phyloP scores from a whole-genome alignment of 2,113 vertebrate genomes.

The Esox niger region DNA sequence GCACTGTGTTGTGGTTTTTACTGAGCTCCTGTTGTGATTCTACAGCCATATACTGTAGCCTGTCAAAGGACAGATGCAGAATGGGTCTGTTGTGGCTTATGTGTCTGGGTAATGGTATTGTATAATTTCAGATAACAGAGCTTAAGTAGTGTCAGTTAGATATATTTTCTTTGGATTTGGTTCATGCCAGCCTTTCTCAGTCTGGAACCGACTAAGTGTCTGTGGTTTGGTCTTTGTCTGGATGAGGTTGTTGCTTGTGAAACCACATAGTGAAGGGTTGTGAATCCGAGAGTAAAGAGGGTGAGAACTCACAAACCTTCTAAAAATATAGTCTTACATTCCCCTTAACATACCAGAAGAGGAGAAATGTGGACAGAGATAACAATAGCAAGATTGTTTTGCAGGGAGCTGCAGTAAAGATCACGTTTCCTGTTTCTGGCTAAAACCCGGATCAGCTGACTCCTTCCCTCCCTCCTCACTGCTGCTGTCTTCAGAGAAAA shows the following conservation, averaged over 20 bases:
- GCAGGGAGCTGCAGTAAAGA: background rate
- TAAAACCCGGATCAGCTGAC: constrained; percentile 41
- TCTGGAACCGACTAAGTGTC: background rate
- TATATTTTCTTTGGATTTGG: background rate
- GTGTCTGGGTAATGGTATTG: background rate
- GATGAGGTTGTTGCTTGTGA: background rate
- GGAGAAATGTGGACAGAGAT: constrained; percentile 18
- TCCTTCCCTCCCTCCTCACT: too few relatives aligned
- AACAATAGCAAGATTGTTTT: constrained; percentile 17
- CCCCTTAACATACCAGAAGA: background rate
- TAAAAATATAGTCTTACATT: background rate
- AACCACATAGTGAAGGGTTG: constrained; percentile 1
- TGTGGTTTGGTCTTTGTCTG: background rate
- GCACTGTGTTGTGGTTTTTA: background rate
- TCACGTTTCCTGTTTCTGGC: constrained; percentile 46
- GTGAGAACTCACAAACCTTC: background rate
- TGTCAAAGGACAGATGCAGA: background rate
- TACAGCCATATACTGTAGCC: background rate
- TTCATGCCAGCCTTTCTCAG: background rate
- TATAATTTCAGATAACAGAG: background rate
- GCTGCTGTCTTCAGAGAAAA: constrained; percentile 9
- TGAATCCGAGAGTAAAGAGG: background rate
- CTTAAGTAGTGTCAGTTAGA: background rate
- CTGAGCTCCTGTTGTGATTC: background rate
- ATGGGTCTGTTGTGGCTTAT: too few relatives aligned